Percentiles rank a stretch among this genome's conserved stretches.
These are phyloP conservation scores for Chymomyza caudatula DNA, from an alignment of 2,888 invertebrate genomes.

Conservation along the genomic window DNA sequence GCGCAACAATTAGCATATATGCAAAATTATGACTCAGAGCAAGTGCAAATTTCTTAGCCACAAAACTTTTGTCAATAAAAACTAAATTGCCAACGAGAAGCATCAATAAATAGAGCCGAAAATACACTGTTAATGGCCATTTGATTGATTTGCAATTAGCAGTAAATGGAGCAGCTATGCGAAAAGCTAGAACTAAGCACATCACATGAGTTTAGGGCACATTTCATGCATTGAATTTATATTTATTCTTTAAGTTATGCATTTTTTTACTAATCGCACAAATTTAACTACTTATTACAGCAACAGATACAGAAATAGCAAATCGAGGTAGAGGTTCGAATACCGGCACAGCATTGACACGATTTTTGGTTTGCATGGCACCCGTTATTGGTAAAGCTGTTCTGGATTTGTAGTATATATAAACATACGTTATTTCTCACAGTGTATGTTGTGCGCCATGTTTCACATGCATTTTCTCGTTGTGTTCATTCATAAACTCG, in stretches of 20 bases:
- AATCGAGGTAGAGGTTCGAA: slow-evolving; percentile 23
- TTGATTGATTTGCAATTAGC: slow-evolving; percentile 65
- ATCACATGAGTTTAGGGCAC: slow-evolving; percentile 17
- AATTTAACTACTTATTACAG: neutral
- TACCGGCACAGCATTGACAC: slow-evolving; percentile 73
- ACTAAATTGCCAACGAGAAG: neutral
- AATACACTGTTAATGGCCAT: slow-evolving; percentile 42
- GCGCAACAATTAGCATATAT: slow-evolving; percentile 42
- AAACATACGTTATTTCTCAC: neutral
- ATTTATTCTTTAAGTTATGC: neutral
- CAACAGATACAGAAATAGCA: slow-evolving; percentile 14
- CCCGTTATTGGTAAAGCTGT: slow-evolving; percentile 76
- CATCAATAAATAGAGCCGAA: neutral
- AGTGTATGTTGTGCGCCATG: neutral
- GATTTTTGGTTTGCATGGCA: slow-evolving; percentile 77
- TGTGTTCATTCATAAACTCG: slow-evolving; percentile 37
- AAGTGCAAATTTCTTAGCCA: slow-evolving; percentile 29
- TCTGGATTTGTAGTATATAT: slow-evolving; percentile 8
- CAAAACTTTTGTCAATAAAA: neutral
- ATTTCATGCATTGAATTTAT: slow-evolving; percentile 55
- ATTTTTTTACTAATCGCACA: slow-evolving; percentile 14
- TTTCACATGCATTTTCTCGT: slow-evolving; percentile 1
- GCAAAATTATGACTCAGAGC: slow-evolving; percentile 20
- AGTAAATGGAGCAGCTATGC: neutral
- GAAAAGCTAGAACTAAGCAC: slow-evolving; percentile 1